Base-by-base conservation (phyloP, 2,113 vertebrate species). In the Mastomys natalensis region DNA sequence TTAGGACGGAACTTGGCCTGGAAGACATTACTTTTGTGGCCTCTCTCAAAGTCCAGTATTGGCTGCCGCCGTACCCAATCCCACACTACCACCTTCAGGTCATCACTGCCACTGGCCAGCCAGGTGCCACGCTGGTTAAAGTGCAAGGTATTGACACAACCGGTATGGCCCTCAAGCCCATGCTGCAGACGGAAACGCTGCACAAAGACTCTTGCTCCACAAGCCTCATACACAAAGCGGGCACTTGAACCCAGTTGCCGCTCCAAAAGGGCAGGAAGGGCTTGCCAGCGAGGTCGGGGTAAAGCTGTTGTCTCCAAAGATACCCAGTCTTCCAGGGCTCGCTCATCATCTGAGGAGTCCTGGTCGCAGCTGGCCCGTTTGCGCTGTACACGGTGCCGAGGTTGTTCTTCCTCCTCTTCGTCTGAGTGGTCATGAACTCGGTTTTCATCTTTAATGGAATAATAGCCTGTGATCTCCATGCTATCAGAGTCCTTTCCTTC, bases 1-100 rank as follows among this genome's bases (percentile, higher is more conserved):
- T 99, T 99, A 81, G 99, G 99, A 93, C 99, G 99, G 98, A 99
- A 99, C 98, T 99, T 99, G 31, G 99, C 99, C 99, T 99, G 99
- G 98, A 99, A 99, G 92, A 99, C 99, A 11, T 99, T 99, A 98
- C 99, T 99, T 97, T 99, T 99, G 98, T 99, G 99, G 7, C 99
- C 99, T 0, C 99, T 99, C 98, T 99, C 99, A 6, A 99, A 99
- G 97, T 99, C 99, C 95, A 99, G 98, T 94, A 99, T 99, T 0
- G 99, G 99, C 8, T 97, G 98, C n/a, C 98, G 98, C 73, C 99
- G 74, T 5, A 99, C 99, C 99, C 99, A 99, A 98, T 99, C 99
- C 99, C 99, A 99, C 92, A 99, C 99, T 43, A 99, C 98, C 97
- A 99, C 99, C 0, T 99, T 99, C 95, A 99, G 99, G 98, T 99